These are phyloP conservation scores for Hesperia comma DNA, from an alignment of 2,888 invertebrate genomes.

Conservation along the genomic window DNA sequence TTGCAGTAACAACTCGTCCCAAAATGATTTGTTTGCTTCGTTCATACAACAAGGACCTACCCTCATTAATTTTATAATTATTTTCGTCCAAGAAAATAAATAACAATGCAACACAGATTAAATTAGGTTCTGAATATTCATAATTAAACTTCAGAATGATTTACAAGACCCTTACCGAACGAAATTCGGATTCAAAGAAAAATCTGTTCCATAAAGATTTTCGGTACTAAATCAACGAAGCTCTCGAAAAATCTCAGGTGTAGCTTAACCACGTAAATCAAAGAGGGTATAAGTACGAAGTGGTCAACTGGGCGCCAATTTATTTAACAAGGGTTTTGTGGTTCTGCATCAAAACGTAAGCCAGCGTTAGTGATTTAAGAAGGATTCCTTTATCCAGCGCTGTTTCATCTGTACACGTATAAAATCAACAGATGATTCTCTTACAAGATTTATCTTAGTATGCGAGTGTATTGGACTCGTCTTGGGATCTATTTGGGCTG, in stretches of 20 bases:
- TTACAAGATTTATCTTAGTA: no score
- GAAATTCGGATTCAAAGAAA: conserved; percentile 17
- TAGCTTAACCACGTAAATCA: conserved; percentile 31
- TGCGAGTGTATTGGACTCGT: no score
- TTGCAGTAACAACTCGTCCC: no score
- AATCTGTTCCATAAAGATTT: conserved; percentile 34
- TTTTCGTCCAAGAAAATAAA: conserved; percentile 16
- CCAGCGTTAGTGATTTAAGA: conserved; percentile 34
- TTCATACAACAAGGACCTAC: no score
- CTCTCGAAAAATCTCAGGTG: conserved; percentile 35
- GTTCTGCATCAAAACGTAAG: conserved; percentile 33
- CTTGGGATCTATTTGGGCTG: no score
- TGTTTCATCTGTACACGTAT: background rate
- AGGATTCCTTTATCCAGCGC: conserved; percentile 2
- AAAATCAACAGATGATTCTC: no score
- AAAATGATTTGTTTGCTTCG: no score
- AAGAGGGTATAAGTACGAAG: conserved; percentile 22
- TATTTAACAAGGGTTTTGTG: conserved; percentile 36
- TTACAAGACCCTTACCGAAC: conserved; percentile 19
- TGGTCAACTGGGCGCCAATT: conserved; percentile 34
- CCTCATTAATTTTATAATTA: conserved; percentile 11
- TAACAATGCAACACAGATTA: background rate
- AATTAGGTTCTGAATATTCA: conserved; percentile 10
- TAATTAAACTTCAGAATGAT: conserved; percentile 3
- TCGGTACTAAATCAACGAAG: conserved; percentile 29